Conservation (phyloP, 2,113 vertebrate genomes). For the Orycteropus afer region DNA sequence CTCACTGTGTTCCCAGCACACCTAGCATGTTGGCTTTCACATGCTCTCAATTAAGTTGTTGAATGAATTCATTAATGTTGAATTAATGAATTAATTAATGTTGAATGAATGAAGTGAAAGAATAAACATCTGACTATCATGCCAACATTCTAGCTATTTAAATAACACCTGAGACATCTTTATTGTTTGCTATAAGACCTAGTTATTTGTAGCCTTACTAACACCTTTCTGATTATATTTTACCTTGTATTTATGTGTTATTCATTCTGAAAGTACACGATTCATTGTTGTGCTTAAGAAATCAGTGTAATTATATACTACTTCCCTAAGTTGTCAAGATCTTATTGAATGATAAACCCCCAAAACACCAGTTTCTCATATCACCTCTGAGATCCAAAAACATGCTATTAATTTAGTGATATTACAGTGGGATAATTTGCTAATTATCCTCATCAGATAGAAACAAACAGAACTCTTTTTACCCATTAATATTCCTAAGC, state of each 20-base stretch:
- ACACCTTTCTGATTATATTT: conserved; percentile 26
- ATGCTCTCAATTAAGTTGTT: background rate
- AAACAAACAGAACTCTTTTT: conserved; percentile 57
- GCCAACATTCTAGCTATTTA: conserved; percentile 2
- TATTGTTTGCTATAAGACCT: conserved; percentile 30
- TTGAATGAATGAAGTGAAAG: background rate
- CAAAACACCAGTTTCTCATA: conserved; percentile 61
- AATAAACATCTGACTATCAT: background rate
- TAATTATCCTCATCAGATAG: conserved; percentile 70
- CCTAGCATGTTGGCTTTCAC: background rate
- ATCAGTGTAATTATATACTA: conserved; percentile 59
- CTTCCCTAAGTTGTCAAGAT: conserved; percentile 64
- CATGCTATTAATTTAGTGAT: conserved; percentile 68
- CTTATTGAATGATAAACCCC: conserved; percentile 66
- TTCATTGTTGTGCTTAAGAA: conserved; percentile 56
- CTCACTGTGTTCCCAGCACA: background rate
- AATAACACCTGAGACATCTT: conserved; percentile 9
- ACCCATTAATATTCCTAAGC: conserved; percentile 61
- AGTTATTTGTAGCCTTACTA: background rate
- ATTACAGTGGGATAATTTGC: conserved; percentile 57
- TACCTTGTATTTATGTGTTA: conserved; percentile 41
- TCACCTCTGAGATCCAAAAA: conserved; percentile 55
- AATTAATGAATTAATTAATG: too few relatives aligned
- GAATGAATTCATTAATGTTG: too few relatives aligned
- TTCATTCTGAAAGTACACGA: conserved; percentile 47